A percentile compares a stretch with the other conserved stretches of the same genome.
phyloP scores from a whole-genome alignment of 2,797 vertebrate species.

The Pangasius larnaudii region DNA sequence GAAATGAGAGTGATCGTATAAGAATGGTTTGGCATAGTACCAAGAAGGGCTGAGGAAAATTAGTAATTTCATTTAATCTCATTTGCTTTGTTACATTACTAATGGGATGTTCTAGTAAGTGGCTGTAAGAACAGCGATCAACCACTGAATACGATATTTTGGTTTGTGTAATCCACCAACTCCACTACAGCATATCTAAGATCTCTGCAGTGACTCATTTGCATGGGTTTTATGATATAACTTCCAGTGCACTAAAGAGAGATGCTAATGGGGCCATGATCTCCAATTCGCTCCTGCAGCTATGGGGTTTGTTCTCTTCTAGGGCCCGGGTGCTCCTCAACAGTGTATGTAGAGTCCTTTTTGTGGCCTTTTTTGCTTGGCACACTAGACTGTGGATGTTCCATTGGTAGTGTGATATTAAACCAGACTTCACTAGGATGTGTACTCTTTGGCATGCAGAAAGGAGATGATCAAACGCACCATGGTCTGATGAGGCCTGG shows the following conservation, averaged over 20 bases:
- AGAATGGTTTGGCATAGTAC: not conserved
- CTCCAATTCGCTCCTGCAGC: not conserved
- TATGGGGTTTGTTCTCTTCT: slow-evolving; percentile 13
- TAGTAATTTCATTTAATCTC: not conserved
- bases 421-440: not conserved
- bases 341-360: not conserved
- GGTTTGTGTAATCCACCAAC: not conserved
- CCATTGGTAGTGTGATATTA: not conserved
- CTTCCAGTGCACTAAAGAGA: not conserved
- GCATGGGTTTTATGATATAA: slow-evolving; percentile 1
- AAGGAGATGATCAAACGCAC: not conserved
- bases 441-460: not conserved
- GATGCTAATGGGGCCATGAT: not conserved
- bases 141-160: not conserved
- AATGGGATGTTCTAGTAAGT: not conserved
- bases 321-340: slow-evolving; percentile 22
- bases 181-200: not conserved
- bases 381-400: not conserved
- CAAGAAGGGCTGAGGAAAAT: not conserved
- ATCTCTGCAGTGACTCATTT: not conserved
- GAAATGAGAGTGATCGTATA: not conserved
- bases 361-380: not conserved
- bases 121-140: not conserved
- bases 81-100: not conserved
- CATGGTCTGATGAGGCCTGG: not conserved